Conservation (phyloP, 2,888 invertebrate species). For the Chydorus sphaericus region DNA sequence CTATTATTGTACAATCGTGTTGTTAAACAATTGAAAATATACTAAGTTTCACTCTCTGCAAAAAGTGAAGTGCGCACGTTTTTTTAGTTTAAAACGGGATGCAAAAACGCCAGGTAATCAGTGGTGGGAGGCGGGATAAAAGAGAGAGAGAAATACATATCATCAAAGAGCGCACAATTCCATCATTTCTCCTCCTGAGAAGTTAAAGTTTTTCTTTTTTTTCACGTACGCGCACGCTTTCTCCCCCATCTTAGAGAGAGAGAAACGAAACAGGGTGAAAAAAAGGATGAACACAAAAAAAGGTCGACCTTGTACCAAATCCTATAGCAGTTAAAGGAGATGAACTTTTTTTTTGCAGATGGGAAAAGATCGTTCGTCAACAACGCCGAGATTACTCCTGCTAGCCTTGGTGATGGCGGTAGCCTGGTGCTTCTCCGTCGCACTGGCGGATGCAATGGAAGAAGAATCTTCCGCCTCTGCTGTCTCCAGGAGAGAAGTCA, state of each 20-base stretch:
- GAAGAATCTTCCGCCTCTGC: no score
- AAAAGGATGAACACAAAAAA: not conserved
- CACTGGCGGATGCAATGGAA: no score
- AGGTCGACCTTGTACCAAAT: conserved; percentile 2
- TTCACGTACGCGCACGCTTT: not conserved
- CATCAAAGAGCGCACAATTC: no score
- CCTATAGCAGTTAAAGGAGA: no score
- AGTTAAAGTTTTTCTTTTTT: not conserved
- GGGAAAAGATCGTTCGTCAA: no score
- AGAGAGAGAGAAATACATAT: not conserved
- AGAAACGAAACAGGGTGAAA: not conserved
- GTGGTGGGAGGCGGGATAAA: not conserved
- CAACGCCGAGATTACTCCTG: no score
- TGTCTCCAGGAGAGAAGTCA: no score
- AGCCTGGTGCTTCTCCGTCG: no score
- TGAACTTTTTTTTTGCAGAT: not conserved
- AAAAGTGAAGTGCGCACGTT: not conserved
- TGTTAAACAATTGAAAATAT: no score
- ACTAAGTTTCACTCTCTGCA: no score
- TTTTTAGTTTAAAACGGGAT: not conserved
- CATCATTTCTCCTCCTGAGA: not conserved
- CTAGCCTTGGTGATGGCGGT: no score
- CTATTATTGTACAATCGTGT: no score
- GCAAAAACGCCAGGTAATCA: not conserved
- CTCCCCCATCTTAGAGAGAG: not conserved